Evolutionary conservation across 2,797 vertebrate genomes (phyloP), one percentile per base, ranked within the genome.

Genomic region (Anas bahamensis): DNA sequence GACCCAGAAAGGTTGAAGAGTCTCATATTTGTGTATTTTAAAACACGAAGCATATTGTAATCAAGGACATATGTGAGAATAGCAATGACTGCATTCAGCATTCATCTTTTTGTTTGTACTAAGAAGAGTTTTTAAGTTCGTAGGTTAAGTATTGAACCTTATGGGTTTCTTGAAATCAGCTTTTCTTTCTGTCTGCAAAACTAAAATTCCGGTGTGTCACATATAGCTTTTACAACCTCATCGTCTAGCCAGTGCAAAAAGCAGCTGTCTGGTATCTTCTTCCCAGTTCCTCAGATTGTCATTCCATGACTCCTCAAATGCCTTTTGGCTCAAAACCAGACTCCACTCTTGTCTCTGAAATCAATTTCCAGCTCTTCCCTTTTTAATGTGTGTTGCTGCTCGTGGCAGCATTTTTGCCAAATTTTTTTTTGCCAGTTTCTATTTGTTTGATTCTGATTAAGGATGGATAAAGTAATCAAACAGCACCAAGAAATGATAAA

Each of bases 21-120:
- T 60, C 48, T 94, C 21, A 3, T 60, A 76, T 76, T 82, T 86
- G 42, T 91, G 64, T 56, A 64, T 84, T 94, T 82, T 44, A 79
- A 90, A 78, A 77, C 80, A 86, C 13, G 10, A 7, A 66, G 13
- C 10, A 0, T 57, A 46, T 86, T 92, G 28, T 78, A 91, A 66
- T 39, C 59, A 53, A 75, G 74, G 91, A n/a, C 64, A 86, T 76
- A 86, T 33, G 52, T 41, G 28, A 57, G 57, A 79, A 86, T 82
- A 96, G 82, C 94, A 94, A 71, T 53, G 7, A 75, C 83, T 82
- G 53, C 75, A 68, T 94, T 86, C 48, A 88, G 56, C 37, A 50
- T 82, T 70, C 79, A 57, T 70, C 56, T 56, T 73, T 84, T 79
- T 86, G 56, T 89, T 94, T 84, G 66, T 57, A 65, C 60, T 82